Evolutionary conservation across 2,797 vertebrate genomes (phyloP).

Genomic region (Sandelia bainsii): DNA sequence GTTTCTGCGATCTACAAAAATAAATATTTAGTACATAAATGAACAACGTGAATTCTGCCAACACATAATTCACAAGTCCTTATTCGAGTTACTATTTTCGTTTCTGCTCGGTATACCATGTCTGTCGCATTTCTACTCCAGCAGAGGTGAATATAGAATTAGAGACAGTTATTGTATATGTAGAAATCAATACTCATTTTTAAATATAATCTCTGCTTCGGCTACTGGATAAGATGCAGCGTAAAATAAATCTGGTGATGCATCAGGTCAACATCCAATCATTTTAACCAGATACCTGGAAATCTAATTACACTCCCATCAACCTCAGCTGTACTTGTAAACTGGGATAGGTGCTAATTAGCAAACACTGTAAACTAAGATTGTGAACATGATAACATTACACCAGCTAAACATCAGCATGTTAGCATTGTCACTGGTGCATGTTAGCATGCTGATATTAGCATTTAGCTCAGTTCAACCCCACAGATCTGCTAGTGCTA

Average conservation of each 20-base stretch:
- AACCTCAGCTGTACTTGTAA: not conserved
- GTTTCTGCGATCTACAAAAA: constrained; percentile 34
- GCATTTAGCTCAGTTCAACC: not conserved
- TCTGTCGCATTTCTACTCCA: constrained; percentile 1
- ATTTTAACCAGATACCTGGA: not conserved
- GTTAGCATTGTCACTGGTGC: not conserved
- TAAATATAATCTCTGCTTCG: not conserved
- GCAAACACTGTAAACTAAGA: not conserved
- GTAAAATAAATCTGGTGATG: not conserved
- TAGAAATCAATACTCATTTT: not conserved
- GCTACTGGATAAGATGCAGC: too few species aligned
- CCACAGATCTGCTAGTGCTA: not conserved
- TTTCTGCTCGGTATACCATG: too few species aligned
- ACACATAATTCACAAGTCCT: too few species aligned
- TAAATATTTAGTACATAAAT: constrained; percentile 7
- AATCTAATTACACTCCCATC: not conserved
- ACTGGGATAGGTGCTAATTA: not conserved
- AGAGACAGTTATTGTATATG: not conserved
- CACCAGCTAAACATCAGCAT: not conserved
- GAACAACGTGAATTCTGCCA: constrained; percentile 8
- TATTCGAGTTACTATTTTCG: too few species aligned
- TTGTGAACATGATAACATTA: too few species aligned
- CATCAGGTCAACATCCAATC: not conserved
- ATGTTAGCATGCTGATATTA: too few species aligned
- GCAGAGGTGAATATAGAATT: constrained; percentile 2